phyloP scores from a whole-genome alignment of 2,888 invertebrate genomes.

The Geotrupes spiniger region DNA sequence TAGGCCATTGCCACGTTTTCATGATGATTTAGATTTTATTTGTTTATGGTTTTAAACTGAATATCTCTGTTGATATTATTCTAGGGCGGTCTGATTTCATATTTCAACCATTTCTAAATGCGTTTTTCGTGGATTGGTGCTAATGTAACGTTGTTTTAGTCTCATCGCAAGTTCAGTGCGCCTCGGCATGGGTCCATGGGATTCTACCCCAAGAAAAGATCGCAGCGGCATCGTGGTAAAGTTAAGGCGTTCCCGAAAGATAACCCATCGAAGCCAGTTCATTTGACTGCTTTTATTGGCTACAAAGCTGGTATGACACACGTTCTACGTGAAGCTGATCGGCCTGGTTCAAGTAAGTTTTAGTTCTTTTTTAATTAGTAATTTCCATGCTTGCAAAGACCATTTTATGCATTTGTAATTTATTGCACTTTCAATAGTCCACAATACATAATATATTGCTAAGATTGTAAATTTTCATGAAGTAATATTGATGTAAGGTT shows the following conservation, averaged over 20 bases:
- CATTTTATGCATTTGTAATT: no score
- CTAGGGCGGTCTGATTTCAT: conserved; percentile 72
- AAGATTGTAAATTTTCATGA: no score
- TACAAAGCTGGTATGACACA: conserved; percentile 99
- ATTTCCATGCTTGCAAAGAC: no score
- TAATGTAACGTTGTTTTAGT: conserved; percentile 61
- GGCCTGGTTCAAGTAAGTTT: conserved; percentile 95
- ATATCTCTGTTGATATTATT: conserved; percentile 60
- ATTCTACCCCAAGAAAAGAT: conserved; percentile 98
- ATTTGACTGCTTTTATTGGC: conserved; percentile 95
- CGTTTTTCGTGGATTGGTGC: conserved; percentile 4
- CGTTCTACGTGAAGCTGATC: conserved; percentile 96
- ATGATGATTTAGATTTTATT: conserved; percentile 64
- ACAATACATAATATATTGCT: no score
- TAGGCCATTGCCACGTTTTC: conserved; percentile 16
- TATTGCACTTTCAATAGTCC: no score
- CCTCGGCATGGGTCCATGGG: conserved; percentile 99
- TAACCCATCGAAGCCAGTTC: conserved; percentile 93
- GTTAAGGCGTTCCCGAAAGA: conserved; percentile 99
- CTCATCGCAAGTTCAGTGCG: conserved; percentile 99
- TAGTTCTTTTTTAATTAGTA: conserved; percentile 1
- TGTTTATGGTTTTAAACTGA: conserved; percentile 71
- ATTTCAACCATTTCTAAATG: conserved; percentile 8
- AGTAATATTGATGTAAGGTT: no score
- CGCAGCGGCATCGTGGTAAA: conserved; percentile 95